Evolutionary conservation across 2,113 vertebrate genomes (phyloP).

Genomic region (Neogale vison): DNA sequence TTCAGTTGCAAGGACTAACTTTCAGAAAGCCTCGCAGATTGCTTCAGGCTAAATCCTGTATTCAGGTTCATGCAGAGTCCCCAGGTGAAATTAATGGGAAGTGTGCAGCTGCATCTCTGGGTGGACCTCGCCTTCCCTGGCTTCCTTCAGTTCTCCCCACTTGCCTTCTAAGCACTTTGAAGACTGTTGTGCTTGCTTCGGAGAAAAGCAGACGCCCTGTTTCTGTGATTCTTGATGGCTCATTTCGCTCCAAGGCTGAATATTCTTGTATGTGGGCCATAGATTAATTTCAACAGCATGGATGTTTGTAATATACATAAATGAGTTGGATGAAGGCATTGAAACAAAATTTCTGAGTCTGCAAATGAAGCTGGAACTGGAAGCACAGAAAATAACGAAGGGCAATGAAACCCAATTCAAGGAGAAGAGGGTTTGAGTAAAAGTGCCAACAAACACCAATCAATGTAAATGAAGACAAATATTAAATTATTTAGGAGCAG

Average conservation of each 20-base stretch:
- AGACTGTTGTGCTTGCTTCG: not conserved
- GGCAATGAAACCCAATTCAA: conserved; percentile 47
- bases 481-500: conserved; percentile 58
- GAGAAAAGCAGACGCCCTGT: not conserved
- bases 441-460: not conserved
- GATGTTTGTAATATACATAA: conserved; percentile 43
- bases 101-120: not conserved
- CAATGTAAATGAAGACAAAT: conserved; percentile 59
- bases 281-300: conserved; percentile 51
- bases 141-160: not conserved
- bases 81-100: conserved; percentile 36
- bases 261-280: conserved; percentile 40
- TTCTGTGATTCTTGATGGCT: not conserved
- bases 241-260: not conserved
- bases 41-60: conserved; percentile 43
- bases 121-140: not conserved
- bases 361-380: conserved; percentile 62
- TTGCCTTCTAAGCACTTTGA: conserved; percentile 28
- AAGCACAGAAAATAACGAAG: conserved; percentile 59
- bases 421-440: not conserved
- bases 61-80: not conserved
- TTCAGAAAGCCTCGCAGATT: conserved; percentile 28
- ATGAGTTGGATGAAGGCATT: conserved; percentile 12
- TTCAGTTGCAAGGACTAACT: not conserved
- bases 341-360: conserved; percentile 47